Base-by-base conservation (phyloP, 2,113 vertebrate genomes). In the Lophura nycthemera region DNA sequence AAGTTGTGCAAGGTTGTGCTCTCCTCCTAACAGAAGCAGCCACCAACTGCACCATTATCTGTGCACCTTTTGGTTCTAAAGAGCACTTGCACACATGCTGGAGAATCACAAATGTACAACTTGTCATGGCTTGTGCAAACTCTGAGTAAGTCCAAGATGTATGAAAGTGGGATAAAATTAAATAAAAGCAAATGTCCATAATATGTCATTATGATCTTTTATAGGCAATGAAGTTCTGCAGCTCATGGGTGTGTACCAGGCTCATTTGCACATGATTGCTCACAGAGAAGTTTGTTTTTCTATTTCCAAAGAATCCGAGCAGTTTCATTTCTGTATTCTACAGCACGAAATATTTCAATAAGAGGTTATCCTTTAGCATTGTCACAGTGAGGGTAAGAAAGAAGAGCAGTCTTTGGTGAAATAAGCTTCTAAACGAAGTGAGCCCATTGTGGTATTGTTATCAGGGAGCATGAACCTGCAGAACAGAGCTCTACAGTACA, bases 251-350 rank as follows among this genome's bases (percentile, higher is more conserved):
- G 11, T 45, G 52, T 75, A 69, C 22, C 34, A 40, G 67, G 30
- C 91, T 95, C 79, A 73, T 95, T 93, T 95, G 92, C 74, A 90
- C 80, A 50, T 63, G 73, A 82, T 43, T 94, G 89, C 93, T 96
- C 93, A 60, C 57, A 60, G 12, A 60, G 57, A 59, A 34, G 57
- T 34, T 22, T 34, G 57, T 34, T 57, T 57, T 57, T 57, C 8
- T 57, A 60, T 60, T 60, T 60, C 57, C 13, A 13, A 34, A 60
- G 57, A 60, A 60, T 60, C 32, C 78, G 61, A 83, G 63, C n/a
- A 89, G 73, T 88, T 83, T 66, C 48, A 89, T 83, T 96, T 97
- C 86, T 95, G 32, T 64, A 91, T 88, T 93, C 66, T 60, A 32
- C 15, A 87, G 83, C 13, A 84, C 36, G 74, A 38, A 18, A 27